Conservation (phyloP, 1,140 invertebrate genomes). For the Homarus americanus region DNA sequence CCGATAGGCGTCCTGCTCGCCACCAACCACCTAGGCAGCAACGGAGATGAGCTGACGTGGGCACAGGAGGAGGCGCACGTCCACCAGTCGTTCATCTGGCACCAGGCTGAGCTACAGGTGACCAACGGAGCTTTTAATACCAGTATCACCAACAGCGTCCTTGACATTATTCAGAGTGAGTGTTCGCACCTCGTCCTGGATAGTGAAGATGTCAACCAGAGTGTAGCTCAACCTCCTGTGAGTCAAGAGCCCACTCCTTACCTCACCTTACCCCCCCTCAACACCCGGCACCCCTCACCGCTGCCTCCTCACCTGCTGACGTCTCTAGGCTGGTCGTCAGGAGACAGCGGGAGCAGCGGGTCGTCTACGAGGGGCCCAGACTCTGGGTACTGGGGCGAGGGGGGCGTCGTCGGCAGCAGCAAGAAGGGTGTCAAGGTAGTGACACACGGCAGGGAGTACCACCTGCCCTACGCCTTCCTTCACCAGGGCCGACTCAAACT, state of each 20-base stretch:
- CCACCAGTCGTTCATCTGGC: slow-evolving; percentile 22
- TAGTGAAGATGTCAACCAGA: background rate
- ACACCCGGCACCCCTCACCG: slow-evolving; percentile 6
- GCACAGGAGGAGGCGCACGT: background rate
- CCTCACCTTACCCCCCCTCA: slow-evolving; percentile 7
- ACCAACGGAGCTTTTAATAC: background rate
- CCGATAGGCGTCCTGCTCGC: background rate
- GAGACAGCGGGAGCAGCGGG: slow-evolving; percentile 47
- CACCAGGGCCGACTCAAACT: slow-evolving; percentile 57
- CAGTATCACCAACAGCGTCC: background rate
- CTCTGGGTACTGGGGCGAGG: slow-evolving; percentile 60
- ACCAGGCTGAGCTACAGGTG: background rate
- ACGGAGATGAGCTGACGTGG: slow-evolving; percentile 1
- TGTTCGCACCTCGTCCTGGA: background rate
- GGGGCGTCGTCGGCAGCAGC: slow-evolving; percentile 1
- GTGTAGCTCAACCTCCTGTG: background rate
- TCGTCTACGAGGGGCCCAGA: slow-evolving; percentile 44
- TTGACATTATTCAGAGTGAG: background rate
- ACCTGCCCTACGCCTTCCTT: slow-evolving; percentile 62
- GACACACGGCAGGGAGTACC: slow-evolving; percentile 52
- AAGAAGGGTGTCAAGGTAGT: slow-evolving; percentile 53
- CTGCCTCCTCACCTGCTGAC: background rate
- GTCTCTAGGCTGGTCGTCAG: slow-evolving; percentile 57
- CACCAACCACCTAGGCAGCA: background rate
- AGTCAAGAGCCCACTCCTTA: background rate